Conservation (phyloP, 2,113 vertebrate genomes). For the Hippoglossus stenolepis region DNA sequence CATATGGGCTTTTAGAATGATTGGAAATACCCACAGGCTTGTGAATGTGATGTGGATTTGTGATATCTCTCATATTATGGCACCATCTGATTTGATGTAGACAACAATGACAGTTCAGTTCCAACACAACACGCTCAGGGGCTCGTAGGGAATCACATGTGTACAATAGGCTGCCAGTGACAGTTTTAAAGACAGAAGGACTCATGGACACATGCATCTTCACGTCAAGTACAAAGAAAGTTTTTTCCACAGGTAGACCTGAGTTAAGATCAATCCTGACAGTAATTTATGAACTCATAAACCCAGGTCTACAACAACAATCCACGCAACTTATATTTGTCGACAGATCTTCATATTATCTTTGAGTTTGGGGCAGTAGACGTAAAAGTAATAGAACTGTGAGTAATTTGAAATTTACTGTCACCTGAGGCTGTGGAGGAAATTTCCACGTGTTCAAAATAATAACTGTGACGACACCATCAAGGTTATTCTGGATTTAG, state of each 20-base stretch:
- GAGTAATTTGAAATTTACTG: too few species aligned
- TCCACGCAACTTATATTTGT: too few species aligned
- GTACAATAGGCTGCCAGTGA: slow-evolving; percentile 14
- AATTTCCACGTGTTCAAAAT: too few species aligned
- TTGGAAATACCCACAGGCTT: slow-evolving; percentile 19
- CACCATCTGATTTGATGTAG: neutral
- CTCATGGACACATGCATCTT: neutral
- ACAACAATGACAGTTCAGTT: slow-evolving; percentile 11
- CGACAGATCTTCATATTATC: too few species aligned
- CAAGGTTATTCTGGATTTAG: too few species aligned
- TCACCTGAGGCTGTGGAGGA: too few species aligned
- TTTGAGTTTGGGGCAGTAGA: neutral
- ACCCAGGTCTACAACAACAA: too few species aligned
- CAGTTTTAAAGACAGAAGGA: neutral
- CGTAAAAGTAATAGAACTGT: too few species aligned
- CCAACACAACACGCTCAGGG: slow-evolving; percentile 5
- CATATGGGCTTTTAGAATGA: neutral
- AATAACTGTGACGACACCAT: too few species aligned
- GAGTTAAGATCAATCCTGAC: too few species aligned
- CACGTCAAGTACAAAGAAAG: neutral
- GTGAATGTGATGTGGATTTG: neutral
- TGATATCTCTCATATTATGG: neutral
- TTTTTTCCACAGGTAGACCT: too few species aligned
- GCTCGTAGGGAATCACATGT: slow-evolving; percentile 35
- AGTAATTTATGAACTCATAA: too few species aligned